Evolutionary conservation across 2,113 vertebrate species (phyloP).

Genomic region (Menura novaehollandiae): DNA sequence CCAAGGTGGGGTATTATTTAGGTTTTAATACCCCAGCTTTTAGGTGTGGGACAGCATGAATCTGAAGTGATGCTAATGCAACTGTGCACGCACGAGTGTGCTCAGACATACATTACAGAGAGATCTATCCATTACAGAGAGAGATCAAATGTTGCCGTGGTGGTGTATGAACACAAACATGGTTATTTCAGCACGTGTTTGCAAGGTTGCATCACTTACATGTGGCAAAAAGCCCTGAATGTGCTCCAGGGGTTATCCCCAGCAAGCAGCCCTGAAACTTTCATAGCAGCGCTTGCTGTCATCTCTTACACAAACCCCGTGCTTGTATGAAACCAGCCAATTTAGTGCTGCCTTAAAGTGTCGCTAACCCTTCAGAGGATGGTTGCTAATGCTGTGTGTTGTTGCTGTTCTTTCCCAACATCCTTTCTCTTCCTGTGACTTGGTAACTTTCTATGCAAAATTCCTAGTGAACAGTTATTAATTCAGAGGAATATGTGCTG

Average conservation of each 20-base stretch:
- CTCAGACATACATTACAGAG: not conserved
- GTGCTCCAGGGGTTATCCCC: not conserved
- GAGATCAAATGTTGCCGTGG: conserved; percentile 1
- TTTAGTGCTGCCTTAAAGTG: not conserved
- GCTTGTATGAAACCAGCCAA: not conserved
- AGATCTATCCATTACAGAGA: not conserved
- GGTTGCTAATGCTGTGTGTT: not conserved
- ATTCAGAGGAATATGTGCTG: not conserved
- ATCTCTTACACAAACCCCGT: not conserved
- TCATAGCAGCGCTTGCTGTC: not conserved
- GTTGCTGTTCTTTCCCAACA: not conserved
- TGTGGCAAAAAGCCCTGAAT: conserved; percentile 5
- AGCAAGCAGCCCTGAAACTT: not conserved
- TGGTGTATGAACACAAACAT: not conserved
- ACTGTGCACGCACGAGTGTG: fast-evolving
- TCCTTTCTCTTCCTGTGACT: not conserved
- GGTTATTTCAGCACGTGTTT: not conserved
- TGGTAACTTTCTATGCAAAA: not conserved
- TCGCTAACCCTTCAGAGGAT: not conserved
- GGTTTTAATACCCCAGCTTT: not conserved
- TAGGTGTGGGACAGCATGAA: not conserved
- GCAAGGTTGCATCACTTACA: not conserved
- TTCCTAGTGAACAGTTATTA: not conserved
- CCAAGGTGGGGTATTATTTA: not conserved
- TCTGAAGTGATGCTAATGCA: not conserved